These are phyloP conservation scores for Isurus oxyrinchus DNA, from an alignment of 2,113 vertebrate species.

Conservation along the genomic window DNA sequence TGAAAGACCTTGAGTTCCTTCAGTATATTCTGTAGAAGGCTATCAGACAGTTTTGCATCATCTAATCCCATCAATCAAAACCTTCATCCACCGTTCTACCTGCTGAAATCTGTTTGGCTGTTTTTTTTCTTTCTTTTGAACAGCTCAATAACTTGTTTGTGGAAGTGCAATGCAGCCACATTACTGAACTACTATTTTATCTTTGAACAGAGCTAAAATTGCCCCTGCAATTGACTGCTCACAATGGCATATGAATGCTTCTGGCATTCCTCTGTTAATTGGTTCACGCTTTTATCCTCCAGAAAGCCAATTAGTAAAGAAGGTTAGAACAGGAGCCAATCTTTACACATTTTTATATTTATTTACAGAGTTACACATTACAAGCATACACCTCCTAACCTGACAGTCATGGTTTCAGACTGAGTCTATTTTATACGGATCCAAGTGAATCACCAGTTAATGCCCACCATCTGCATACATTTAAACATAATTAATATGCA, in stretches of 20 bases:
- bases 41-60: conserved; percentile 62
- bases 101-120: conserved; percentile 68
- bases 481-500: too few species aligned
- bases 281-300: too few species aligned
- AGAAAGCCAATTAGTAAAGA: neutral
- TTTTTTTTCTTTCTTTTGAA: conserved; percentile 58
- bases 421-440: neutral
- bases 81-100: conserved; percentile 52
- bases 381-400: neutral
- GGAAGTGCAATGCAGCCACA: conserved; percentile 62
- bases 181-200: conserved; percentile 61
- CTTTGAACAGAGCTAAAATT: conserved; percentile 53
- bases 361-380: neutral
- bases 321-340: neutral
- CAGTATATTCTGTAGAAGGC: conserved; percentile 62
- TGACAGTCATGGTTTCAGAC: neutral
- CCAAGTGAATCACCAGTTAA: too few species aligned
- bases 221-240: conserved; percentile 41
- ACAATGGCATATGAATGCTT: neutral
- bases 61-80: conserved; percentile 69
- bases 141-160: conserved; percentile 75
- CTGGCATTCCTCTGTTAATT: neutral
- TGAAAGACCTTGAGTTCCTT: conserved; percentile 65
- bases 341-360: neutral
- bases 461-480: too few species aligned